Evolutionary conservation across 2,113 vertebrate genomes (phyloP), one percentile per base, ranked within the genome.

Genomic region (Riparia riparia): DNA sequence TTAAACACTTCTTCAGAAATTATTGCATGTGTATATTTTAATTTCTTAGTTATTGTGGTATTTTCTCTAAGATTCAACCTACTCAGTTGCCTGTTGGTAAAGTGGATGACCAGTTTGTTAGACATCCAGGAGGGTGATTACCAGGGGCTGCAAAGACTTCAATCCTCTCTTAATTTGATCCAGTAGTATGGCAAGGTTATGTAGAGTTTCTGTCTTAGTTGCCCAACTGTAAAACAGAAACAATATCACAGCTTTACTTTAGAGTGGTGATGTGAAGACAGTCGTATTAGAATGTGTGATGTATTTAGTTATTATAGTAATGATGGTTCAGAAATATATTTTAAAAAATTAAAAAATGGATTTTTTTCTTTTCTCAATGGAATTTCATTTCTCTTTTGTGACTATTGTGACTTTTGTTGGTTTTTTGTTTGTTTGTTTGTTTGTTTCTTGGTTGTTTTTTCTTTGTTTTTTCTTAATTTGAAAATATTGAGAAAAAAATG

Each of bases 261-360:
- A 26, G 5, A 68, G 7, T 8, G 4, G 3, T 64, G 17, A 1
- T 37, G 4, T 32, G 28, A 94, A 71, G 24, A 56, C 5, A 53
- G 17, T 25, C 0, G 0, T 63, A 12, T 39, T 63, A 56, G 71
- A 83, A 50, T 50, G 4, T 42, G 16, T 39, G 54, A 78, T 3
- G 0, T 65, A n/a, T 29, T 86, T 72, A 53, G 31, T 49, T 58
- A 29, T 22, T 69, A 21, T 13, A 42, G 16, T 39, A 53, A 34
- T n/a, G 10, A 37, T 28, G 8, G 9, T 58, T 87, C 42, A 73
- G 29, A 70, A 87, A 49, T 16, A 15, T 16, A 47, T 18, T 2
- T 26, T 12, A 12, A 61, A 82, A 10, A 78, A 7, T 5, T 39
- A 10, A 54, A 13, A 72, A 34, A 31, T 5, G 2, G 4, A 37